Evolutionary conservation across 2,888 invertebrate species (phyloP), one percentile per base, ranked within the genome.

Genomic region (Octodonta nipae): DNA sequence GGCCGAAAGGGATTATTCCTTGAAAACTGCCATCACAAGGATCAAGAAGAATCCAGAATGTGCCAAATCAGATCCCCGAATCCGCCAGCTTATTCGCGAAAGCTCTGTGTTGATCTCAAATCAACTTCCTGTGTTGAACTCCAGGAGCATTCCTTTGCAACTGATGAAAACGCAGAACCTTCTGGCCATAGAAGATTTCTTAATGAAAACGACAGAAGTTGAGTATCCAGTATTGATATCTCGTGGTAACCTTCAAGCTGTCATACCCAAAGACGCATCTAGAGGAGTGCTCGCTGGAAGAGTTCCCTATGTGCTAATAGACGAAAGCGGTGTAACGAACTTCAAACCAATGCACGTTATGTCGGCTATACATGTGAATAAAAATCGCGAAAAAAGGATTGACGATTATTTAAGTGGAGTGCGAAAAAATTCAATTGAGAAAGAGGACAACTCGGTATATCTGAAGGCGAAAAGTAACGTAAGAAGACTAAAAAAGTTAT

Each of bases 261-360:
- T 84, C 2, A 73, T 84, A 3, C 84, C 84, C 0, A 69, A 78
- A 32, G 82, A 83, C 56, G 77, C 79, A 0, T 74, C 79, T 33
- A 68, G 78, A 16, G 73, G 75, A 11, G 81, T 83, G 2, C 58
- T 82, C 6, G 77, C 78, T 1, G 83, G 83, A 3, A 70, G 80
- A 59, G 72, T 81, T 1, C 71, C 81, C 2, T 84, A 83, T 51
- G 76, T 78, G 7, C 73, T 83, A 5, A 68, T 84, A 3, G 82
- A 83, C 47, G 83, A 84, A 56, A 73, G 68, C 41, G 83, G 84
- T 13, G 73, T 83, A 17, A 72, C 73, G 35, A 75, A 76, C 49
- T 82, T 83, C 50, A 80, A 80, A 50, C 82, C 82, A 13, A 63
- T 80, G 45, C 78, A 80, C 50, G 79, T 78, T 35, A 77, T 80